Percentiles rank a stretch among this genome's conserved stretches.
These are phyloP conservation scores for Agelas oroides DNA, from an alignment of 37 sponge, comb jelly and placozoan genomes.

Conservation along the genomic window DNA sequence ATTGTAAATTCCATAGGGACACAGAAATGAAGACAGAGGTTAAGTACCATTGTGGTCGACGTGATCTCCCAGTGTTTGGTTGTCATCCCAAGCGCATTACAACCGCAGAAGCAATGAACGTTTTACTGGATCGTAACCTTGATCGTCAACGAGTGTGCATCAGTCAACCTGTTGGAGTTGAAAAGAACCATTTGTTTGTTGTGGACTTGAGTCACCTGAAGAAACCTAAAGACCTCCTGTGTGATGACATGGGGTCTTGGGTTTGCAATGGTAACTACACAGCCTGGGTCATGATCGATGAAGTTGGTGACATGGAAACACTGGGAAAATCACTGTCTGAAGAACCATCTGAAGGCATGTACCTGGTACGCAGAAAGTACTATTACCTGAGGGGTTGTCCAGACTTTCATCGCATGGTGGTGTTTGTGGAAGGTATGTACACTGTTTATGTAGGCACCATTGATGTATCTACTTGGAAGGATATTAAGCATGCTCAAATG, in stretches of 20 bases:
- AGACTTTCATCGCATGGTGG: slow-evolving; percentile 1
- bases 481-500: too few species aligned
- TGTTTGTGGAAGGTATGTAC: not conserved
- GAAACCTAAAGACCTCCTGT: not conserved
- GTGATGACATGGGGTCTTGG: not conserved
- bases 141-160: not conserved
- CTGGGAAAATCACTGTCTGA: not conserved
- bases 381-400: not conserved
- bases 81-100: too few species aligned
- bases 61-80: too few species aligned
- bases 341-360: not conserved
- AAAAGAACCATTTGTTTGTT: not conserved
- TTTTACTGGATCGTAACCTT: not conserved
- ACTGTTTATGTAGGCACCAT: too few species aligned
- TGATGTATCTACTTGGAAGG: too few species aligned
- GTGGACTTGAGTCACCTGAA: not conserved
- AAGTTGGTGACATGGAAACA: not conserved
- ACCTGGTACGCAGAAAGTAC: not conserved
- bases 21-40: too few species aligned
- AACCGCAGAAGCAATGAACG: too few species aligned
- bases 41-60: too few species aligned
- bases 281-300: not conserved
- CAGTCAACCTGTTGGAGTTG: not conserved
- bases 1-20: too few species aligned
- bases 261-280: not conserved